Evolutionary conservation across 2,888 invertebrate genomes (phyloP), one percentile per base, ranked within the genome.

Genomic region (Creontiades dilutus): DNA sequence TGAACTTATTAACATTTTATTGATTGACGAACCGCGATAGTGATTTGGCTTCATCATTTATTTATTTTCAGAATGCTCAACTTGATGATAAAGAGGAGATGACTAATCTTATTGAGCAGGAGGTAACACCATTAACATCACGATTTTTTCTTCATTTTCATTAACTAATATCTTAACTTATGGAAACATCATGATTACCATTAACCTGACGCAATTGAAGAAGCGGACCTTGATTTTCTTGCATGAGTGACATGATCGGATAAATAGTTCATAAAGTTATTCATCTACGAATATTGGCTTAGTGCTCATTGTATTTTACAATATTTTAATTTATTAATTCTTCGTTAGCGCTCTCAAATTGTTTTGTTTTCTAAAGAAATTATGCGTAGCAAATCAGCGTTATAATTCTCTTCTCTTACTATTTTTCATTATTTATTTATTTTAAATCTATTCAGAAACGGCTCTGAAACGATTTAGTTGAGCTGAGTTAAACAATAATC

Each of bases 101-200:
- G 80, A 92, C 92, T 91, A 92, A 92, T 91, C 90, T 91, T 61
- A 92, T 92, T 52, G 92, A 92, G 86, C 91, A 91, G 90, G 92
- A 92, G 91, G 92, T 92, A 91, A 90, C 89, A 57, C 52, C 16
- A 80, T 90, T 87, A 90, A 86, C 86, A 90, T 81, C 84, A 55
- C 86, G 75, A 82, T 90, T 85, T 86, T 61, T 48, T 48, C 78
- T 90, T 76, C 57, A 84, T 55, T 82, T 46, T 86, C 57, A 48
- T 52, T 28, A 16, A 68, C 52, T 57, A 76, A 84, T 78, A 61
- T 88, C 57, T 19, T 55, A 55, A 82, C 57, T 85, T 19, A 27
- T 52, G 48, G 16, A 47, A 28, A 37, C 37, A 37, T 37, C 37
- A 37, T 37, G 37, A 37, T 81, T n/a, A 16, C n/a, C 47, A 13